These are phyloP conservation scores for Myocastor coypus DNA, from an alignment of 2,113 vertebrate genomes.

Conservation along the genomic window DNA sequence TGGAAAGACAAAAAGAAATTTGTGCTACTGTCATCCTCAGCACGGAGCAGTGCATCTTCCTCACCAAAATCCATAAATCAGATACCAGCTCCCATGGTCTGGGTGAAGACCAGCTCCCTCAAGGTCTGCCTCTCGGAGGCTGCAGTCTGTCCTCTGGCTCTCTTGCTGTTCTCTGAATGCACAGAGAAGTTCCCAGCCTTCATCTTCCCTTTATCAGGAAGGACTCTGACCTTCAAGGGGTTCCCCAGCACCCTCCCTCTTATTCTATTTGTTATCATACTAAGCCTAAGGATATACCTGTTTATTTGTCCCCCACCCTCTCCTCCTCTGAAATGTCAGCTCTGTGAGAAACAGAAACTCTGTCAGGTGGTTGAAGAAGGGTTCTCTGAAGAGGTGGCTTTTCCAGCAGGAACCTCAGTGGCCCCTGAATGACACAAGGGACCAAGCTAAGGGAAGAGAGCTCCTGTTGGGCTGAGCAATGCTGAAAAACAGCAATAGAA, in stretches of 20 bases:
- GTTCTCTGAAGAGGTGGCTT: neutral
- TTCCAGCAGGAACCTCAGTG: neutral
- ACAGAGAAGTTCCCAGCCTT: neutral
- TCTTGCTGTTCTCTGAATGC: neutral
- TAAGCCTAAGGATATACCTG: neutral
- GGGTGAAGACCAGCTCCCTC: neutral
- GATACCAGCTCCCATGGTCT: neutral
- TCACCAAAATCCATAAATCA: neutral
- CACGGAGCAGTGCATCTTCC: neutral
- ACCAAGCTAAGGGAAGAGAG: neutral
- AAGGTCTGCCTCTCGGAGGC: neutral
- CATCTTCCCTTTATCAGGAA: neutral
- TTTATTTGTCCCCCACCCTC: neutral
- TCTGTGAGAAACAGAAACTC: neutral
- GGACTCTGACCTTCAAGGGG: neutral
- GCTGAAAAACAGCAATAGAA: neutral
- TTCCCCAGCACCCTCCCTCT: neutral
- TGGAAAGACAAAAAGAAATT: neutral
- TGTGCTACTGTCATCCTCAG: neutral
- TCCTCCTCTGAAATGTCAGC: neutral
- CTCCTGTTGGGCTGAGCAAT: neutral
- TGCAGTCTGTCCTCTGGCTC: neutral
- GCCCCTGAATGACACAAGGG: neutral
- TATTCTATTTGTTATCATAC: neutral
- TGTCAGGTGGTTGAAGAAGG: neutral